Conservation (phyloP, 2,888 invertebrate genomes). For the Itoplectis maculator region DNA sequence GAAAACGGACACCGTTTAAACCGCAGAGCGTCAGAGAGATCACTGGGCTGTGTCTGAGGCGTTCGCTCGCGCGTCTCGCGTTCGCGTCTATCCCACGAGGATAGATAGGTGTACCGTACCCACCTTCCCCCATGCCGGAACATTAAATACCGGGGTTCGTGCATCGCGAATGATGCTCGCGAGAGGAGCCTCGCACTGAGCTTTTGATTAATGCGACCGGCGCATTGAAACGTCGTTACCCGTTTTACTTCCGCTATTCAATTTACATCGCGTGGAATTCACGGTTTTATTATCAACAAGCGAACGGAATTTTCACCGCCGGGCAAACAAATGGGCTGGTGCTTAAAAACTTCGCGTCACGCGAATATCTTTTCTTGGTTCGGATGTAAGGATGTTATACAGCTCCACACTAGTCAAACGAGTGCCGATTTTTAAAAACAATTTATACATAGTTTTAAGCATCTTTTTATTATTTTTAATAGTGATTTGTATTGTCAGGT, state of each 20-base stretch:
- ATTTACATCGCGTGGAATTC: conserved; percentile 68
- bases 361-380: too few species aligned
- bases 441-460: too few species aligned
- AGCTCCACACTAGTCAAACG: too few species aligned
- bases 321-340: background rate
- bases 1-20: conserved; percentile 43
- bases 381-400: too few species aligned
- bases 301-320: background rate
- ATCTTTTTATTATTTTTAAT: too few species aligned
- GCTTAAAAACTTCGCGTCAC: too few species aligned
- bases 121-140: conserved; percentile 28
- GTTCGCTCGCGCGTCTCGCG: conserved; percentile 21
- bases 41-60: background rate
- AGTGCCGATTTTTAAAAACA: too few species aligned
- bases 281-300: conserved; percentile 58
- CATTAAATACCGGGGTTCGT: conserved; percentile 23
- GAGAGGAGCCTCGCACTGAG: conserved; percentile 20
- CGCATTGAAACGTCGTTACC: conserved; percentile 66
- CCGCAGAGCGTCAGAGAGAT: conserved; percentile 39
- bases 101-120: conserved; percentile 27
- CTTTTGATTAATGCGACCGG: conserved; percentile 68
- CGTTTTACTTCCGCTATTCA: conserved; percentile 69
- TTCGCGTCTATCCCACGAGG: conserved; percentile 41
- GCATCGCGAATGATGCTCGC: conserved; percentile 30
- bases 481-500: too few species aligned